phyloP scores from a whole-genome alignment of 2,888 invertebrate genomes.

The Aplocera efformata region DNA sequence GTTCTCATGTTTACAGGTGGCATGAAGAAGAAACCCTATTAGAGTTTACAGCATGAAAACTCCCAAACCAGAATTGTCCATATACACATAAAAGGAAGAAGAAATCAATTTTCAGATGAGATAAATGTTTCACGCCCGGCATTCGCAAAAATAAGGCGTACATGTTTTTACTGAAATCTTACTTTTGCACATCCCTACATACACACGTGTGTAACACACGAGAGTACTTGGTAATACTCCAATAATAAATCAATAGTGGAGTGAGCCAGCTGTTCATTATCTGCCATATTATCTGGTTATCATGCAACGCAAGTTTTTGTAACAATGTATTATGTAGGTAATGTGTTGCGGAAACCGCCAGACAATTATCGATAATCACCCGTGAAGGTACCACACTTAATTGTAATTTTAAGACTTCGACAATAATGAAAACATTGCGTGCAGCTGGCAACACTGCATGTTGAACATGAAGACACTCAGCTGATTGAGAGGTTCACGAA shows the following conservation, averaged over 20 bases:
- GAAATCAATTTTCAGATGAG: too few relatives aligned
- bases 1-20: too few relatives aligned
- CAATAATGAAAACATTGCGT: conserved; percentile 14
- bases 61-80: too few relatives aligned
- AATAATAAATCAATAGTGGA: neutral
- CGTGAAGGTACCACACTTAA: conserved; percentile 31
- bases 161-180: too few relatives aligned
- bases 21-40: too few relatives aligned
- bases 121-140: too few relatives aligned
- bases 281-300: conserved; percentile 31
- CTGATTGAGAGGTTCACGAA: neutral
- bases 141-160: too few relatives aligned
- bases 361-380: conserved; percentile 39
- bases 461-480: neutral
- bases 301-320: conserved; percentile 40
- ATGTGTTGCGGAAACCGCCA: conserved; percentile 39
- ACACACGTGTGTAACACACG: too few relatives aligned
- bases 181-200: too few relatives aligned
- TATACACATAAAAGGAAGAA: too few relatives aligned
- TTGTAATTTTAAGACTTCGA: conserved; percentile 27
- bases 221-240: too few relatives aligned
- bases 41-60: too few relatives aligned
- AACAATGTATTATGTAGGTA: conserved; percentile 34
- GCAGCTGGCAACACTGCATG: conserved; percentile 9
- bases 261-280: conserved; percentile 1